Percentiles rank a stretch among this genome's conserved stretches.
Evolutionary conservation across 2,888 invertebrate species (phyloP).

Genomic region (Tolmerus cingulatus): DNA sequence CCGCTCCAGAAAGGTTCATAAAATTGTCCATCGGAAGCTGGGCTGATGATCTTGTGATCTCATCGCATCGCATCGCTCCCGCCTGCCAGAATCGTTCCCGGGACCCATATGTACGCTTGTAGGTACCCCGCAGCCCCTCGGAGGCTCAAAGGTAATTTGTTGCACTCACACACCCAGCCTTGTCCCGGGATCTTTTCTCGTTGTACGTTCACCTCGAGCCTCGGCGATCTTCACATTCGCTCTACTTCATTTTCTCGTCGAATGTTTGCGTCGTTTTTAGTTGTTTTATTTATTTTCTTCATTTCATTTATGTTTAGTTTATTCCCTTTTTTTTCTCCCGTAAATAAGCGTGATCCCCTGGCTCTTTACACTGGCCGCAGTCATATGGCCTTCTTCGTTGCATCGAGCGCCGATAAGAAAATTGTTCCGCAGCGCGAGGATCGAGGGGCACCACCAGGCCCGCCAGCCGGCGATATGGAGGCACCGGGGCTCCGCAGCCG

Average conservation of each 20-base stretch:
- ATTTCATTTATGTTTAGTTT: neutral
- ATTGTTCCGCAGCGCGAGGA: neutral
- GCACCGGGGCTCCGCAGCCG: neutral
- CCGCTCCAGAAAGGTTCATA: neutral
- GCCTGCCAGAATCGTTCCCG: neutral
- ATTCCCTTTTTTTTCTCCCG: neutral
- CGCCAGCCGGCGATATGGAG: neutral
- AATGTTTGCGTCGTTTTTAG: neutral
- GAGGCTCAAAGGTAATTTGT: constrained; percentile 8
- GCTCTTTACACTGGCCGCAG: neutral
- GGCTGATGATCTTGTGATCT: neutral
- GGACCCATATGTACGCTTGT: neutral
- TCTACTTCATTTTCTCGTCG: neutral
- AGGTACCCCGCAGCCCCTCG: neutral
- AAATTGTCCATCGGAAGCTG: neutral
- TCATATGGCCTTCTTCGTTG: neutral
- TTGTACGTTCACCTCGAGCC: constrained; percentile 17
- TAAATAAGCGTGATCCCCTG: constrained; percentile 23
- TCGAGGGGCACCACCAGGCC: neutral
- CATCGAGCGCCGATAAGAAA: constrained; percentile 18
- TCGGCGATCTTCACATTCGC: constrained; percentile 5
- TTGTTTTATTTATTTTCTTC: neutral
- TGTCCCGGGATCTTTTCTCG: neutral
- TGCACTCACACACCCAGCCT: neutral
- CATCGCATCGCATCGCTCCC: neutral